Percentiles rank a stretch among this genome's conserved stretches.
These are phyloP conservation scores for Agonopterix alstromeriana DNA, from an alignment of 2,888 invertebrate genomes.

Conservation along the genomic window DNA sequence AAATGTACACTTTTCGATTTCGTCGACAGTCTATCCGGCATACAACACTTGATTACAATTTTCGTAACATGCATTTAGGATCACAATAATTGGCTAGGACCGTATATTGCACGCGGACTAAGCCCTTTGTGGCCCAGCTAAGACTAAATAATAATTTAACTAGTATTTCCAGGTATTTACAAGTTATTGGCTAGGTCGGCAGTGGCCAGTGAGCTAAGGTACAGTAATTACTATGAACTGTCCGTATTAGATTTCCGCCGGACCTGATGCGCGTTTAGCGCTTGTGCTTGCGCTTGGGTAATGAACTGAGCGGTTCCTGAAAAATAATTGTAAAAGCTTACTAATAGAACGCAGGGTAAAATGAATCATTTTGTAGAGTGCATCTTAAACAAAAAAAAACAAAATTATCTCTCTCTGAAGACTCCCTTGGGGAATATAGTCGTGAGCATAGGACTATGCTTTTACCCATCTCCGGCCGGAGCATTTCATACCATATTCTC, in stretches of 20 bases:
- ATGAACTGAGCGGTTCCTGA: conserved; percentile 63
- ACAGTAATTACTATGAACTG: conserved; percentile 58
- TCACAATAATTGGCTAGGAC: conserved; percentile 2
- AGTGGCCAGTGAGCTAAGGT: conserved; percentile 23
- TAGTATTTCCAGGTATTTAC: not conserved
- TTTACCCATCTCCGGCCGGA: too few species aligned
- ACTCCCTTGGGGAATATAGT: too few species aligned
- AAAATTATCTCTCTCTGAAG: too few species aligned
- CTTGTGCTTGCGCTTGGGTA: conserved; percentile 59
- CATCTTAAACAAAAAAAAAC: too few species aligned
- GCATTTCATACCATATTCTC: too few species aligned
- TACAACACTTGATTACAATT: not conserved
- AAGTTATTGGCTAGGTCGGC: conserved; percentile 28
- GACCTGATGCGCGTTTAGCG: conserved; percentile 59
- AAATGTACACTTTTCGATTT: not conserved
- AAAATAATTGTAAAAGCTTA: conserved; percentile 11
- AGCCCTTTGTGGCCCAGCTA: not conserved
- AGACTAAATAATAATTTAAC: conserved; percentile 4
- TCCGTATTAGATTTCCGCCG: conserved; percentile 71
- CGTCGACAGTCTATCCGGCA: not conserved
- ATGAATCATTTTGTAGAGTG: too few species aligned
- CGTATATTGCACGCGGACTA: not conserved
- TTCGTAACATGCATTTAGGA: not conserved
- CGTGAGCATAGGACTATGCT: too few species aligned
- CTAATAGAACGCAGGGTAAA: not conserved